Percentiles rank a stretch among this genome's conserved stretches.
These are phyloP conservation scores for Eulemur macaco DNA, from an alignment of 2,113 vertebrate species.

Conservation along the genomic window DNA sequence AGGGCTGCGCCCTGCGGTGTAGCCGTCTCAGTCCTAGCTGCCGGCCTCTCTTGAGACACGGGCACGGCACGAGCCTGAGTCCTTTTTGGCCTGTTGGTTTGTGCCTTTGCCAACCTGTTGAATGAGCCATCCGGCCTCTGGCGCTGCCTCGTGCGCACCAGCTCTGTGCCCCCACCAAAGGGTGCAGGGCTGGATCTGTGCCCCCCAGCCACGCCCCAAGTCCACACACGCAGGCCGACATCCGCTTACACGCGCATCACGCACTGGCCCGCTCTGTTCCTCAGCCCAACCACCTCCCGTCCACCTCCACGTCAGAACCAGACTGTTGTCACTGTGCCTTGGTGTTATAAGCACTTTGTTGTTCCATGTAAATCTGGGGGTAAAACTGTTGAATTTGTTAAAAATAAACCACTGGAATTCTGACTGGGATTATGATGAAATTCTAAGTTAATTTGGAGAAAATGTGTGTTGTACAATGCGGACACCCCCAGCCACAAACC, in stretches of 20 bases:
- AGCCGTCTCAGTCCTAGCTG: background rate
- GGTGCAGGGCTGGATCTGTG: accelerated
- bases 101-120: background rate
- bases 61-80: background rate
- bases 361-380: background rate
- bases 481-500: too few relatives aligned
- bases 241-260: accelerated
- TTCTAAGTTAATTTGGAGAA: background rate
- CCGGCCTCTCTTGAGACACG: background rate
- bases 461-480: accelerated
- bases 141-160: background rate
- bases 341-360: accelerated
- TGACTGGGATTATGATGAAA: background rate
- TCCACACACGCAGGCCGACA: accelerated
- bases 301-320: background rate
- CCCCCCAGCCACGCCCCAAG: accelerated
- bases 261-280: background rate
- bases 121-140: background rate
- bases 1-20: background rate
- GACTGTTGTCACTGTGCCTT: background rate
- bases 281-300: background rate
- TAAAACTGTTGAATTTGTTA: background rate
- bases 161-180: background rate
- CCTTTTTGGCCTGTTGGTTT: background rate
- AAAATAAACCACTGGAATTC: background rate